Conservation (phyloP, 2,797 vertebrate genomes). For the Cyclura pinguis region DNA sequence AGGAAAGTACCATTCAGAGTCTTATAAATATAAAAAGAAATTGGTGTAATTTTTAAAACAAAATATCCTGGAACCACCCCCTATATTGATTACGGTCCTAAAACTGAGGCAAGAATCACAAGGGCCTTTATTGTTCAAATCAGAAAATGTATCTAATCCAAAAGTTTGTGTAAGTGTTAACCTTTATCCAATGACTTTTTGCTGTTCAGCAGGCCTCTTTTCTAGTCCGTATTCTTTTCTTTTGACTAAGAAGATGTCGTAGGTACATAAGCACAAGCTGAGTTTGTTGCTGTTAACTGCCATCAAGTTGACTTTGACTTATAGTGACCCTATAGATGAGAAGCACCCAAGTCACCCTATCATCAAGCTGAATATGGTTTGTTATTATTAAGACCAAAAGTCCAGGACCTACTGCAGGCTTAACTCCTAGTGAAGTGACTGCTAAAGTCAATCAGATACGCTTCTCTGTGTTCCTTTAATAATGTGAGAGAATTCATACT, state of each 20-base stretch:
- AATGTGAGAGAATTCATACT: background rate
- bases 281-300: background rate
- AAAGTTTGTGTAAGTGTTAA: too few species aligned
- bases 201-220: background rate
- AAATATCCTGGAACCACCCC: background rate
- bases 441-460: background rate
- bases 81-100: too few species aligned
- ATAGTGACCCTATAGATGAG: too few species aligned
- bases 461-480: background rate
- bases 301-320: too few species aligned
- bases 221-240: background rate
- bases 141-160: background rate
- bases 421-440: background rate
- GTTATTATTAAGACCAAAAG: background rate
- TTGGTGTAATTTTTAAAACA: background rate
- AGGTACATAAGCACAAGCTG: background rate
- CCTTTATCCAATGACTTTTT: background rate
- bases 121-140: background rate
- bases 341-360: too few species aligned
- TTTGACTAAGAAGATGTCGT: background rate
- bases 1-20: slow-evolving; percentile 11
- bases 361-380: too few species aligned
- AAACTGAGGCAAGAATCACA: too few species aligned
- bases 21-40: background rate
- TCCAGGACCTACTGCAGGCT: background rate